phyloP scores from a whole-genome alignment of 2,797 vertebrate species.

The Hapalemur alaotrensis region DNA sequence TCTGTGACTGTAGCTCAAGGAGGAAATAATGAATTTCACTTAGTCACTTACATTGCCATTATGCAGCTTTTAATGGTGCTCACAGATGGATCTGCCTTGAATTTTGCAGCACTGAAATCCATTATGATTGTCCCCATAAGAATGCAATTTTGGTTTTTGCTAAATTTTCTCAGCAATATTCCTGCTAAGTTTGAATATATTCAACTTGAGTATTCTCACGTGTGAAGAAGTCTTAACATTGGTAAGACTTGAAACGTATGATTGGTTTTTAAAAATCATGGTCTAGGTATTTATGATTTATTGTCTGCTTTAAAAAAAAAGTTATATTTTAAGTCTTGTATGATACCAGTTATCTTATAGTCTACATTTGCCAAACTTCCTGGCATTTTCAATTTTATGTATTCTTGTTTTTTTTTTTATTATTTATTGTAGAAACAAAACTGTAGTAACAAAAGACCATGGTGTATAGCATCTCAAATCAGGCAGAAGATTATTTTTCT shows the following conservation, averaged over 20 bases:
- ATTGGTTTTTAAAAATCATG: neutral
- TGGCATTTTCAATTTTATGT: neutral
- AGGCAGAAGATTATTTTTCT: neutral
- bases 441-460: neutral
- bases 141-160: constrained; percentile 13
- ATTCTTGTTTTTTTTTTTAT: neutral
- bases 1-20: neutral
- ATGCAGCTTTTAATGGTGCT: neutral
- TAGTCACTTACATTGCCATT: neutral
- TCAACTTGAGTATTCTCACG: neutral
- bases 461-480: neutral
- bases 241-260: neutral
- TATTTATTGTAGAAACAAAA: neutral
- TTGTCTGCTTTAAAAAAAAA: neutral
- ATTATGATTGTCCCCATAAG: neutral
- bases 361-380: neutral
- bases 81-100: neutral
- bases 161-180: neutral
- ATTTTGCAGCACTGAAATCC: constrained; percentile 12
- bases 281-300: neutral
- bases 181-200: neutral
- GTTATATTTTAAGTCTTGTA: neutral
- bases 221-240: neutral
- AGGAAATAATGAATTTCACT: constrained; percentile 47
- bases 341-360: neutral